Conservation (phyloP, 2,797 vertebrate species). For the Tinamus major region DNA sequence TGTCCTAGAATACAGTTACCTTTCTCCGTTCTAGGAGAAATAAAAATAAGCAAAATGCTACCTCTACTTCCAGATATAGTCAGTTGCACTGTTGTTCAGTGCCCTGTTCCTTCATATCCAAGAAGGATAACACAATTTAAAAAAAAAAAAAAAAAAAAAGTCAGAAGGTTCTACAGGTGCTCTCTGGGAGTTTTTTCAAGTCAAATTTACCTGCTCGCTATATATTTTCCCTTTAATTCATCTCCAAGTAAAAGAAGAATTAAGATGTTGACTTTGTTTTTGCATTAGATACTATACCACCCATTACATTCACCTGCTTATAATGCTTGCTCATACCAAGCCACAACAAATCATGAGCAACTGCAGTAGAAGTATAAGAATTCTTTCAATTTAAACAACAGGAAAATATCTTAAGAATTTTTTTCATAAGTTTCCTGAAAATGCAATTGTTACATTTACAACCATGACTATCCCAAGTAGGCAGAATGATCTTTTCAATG, state of each 20-base stretch:
- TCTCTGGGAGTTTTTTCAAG: neutral
- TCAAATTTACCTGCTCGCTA: neutral
- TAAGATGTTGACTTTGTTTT: neutral
- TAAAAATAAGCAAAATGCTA: neutral
- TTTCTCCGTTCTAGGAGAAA: neutral
- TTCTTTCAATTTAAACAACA: neutral
- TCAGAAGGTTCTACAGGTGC: neutral
- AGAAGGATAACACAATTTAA: neutral
- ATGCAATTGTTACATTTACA: neutral
- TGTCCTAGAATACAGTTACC: neutral
- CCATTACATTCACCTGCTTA: neutral
- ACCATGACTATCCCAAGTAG: neutral
- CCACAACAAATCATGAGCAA: neutral
- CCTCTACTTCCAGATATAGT: neutral
- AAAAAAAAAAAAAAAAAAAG: neutral
- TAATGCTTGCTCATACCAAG: neutral
- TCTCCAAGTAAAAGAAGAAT: neutral
- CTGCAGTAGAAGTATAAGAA: neutral
- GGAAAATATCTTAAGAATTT: neutral
- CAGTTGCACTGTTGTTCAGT: neutral
- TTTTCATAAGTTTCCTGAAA: neutral
- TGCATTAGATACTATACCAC: neutral
- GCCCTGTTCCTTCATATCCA: neutral
- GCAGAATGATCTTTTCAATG: neutral
- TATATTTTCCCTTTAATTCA: neutral